These are phyloP conservation scores for Megaptera novaeangliae DNA, from an alignment of 2,113 vertebrate genomes.

Conservation along the genomic window DNA sequence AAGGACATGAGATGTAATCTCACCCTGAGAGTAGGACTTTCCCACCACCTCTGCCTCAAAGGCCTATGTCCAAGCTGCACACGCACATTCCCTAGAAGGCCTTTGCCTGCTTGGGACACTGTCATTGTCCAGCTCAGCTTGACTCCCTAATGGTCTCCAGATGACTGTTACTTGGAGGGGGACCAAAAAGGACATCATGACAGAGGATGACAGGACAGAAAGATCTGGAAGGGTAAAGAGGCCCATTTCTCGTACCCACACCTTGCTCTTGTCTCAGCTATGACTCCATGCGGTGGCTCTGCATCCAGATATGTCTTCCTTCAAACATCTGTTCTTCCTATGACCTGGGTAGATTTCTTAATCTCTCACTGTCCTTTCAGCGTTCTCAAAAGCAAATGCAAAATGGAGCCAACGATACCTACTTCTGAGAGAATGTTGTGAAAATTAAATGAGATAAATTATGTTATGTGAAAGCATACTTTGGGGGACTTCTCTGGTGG, in stretches of 20 bases:
- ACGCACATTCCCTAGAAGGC: fast-evolving
- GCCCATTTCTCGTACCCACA: neutral
- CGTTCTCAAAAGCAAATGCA: neutral
- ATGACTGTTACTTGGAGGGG: no score
- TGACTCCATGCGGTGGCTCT: neutral
- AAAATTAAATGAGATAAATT: neutral
- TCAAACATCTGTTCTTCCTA: neutral
- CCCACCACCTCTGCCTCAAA: neutral
- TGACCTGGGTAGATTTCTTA: neutral
- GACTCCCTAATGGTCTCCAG: neutral
- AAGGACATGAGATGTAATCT: neutral
- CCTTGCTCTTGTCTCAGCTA: neutral
- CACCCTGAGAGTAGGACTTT: neutral
- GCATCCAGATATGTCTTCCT: neutral
- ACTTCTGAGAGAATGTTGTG: neutral
- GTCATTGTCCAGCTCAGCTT: neutral
- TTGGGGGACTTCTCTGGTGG: no score
- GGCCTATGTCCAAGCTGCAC: neutral
- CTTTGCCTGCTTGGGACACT: neutral
- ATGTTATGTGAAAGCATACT: neutral
- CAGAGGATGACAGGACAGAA: neutral
- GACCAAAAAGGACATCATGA: neutral
- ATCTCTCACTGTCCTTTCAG: neutral
- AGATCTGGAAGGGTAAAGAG: neutral
- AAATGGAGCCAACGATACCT: neutral